These are phyloP conservation scores for Orthosia gracilis DNA, from an alignment of 2,888 invertebrate genomes.

Conservation along the genomic window DNA sequence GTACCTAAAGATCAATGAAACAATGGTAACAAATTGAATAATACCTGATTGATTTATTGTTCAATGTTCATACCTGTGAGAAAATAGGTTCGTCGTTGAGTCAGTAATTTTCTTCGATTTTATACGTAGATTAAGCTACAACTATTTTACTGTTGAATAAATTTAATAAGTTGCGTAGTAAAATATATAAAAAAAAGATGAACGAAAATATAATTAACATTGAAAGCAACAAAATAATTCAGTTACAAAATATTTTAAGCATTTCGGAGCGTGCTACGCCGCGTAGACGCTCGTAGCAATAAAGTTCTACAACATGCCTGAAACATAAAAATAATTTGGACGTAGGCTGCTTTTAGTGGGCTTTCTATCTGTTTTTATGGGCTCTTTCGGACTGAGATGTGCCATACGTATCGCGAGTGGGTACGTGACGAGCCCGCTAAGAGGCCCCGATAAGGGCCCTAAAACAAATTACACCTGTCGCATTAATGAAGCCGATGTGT, in stretches of 20 bases:
- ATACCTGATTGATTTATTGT: slow-evolving; percentile 31
- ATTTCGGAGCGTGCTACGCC: slow-evolving; percentile 41
- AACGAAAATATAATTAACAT: background rate
- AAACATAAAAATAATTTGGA: slow-evolving; percentile 64
- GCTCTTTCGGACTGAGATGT: slow-evolving; percentile 58
- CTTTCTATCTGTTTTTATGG: slow-evolving; percentile 66
- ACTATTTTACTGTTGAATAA: background rate
- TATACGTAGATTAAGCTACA: background rate
- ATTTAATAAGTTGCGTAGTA: background rate
- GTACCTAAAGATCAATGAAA: slow-evolving; percentile 29
- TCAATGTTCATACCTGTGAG: background rate
- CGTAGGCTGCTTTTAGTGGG: slow-evolving; percentile 61
- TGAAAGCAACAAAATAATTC: slow-evolving; percentile 13
- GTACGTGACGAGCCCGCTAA: slow-evolving; percentile 59
- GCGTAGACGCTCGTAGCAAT: slow-evolving; percentile 60
- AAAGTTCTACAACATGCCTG: slow-evolving; percentile 58
- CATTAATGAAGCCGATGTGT: slow-evolving; percentile 39
- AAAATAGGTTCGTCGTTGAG: background rate
- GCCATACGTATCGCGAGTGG: slow-evolving; percentile 51
- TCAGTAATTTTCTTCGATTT: background rate
- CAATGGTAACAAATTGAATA: slow-evolving; percentile 38
- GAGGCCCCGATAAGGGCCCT: slow-evolving; percentile 44
- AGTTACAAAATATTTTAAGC: slow-evolving; percentile 16
- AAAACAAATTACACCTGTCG: slow-evolving; percentile 57
- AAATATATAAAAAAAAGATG: background rate